A percentile compares a stretch with the other conserved stretches of the same genome.
These are phyloP conservation scores for Papilio aristodemus DNA, from an alignment of 1,140 invertebrate species.

Conservation along the genomic window DNA sequence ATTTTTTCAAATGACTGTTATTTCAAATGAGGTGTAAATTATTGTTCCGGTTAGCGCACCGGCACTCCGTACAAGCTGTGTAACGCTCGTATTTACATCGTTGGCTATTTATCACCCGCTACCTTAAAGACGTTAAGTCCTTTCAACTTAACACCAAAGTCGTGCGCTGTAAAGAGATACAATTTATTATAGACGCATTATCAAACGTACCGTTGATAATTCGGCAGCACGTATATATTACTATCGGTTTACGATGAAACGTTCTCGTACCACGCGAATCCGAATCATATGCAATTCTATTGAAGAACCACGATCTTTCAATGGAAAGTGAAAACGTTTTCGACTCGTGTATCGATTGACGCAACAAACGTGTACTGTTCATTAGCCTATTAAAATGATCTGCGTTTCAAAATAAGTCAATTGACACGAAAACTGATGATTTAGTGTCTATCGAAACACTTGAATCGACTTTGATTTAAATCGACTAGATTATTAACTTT, in stretches of 20 bases:
- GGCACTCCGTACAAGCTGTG: slow-evolving; percentile 6
- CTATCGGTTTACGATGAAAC: neutral
- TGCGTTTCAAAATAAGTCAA: slow-evolving; percentile 36
- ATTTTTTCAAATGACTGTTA: slow-evolving; percentile 21
- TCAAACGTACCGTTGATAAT: slow-evolving; percentile 53
- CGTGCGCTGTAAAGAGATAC: slow-evolving; percentile 62
- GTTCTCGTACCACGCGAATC: slow-evolving; percentile 3
- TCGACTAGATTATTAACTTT: slow-evolving; percentile 16
- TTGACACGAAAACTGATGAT: slow-evolving; percentile 32
- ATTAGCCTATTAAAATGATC: slow-evolving; percentile 35
- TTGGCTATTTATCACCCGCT: slow-evolving; percentile 41
- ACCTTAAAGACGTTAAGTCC: slow-evolving; percentile 40
- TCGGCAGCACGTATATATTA: slow-evolving; percentile 39
- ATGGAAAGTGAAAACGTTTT: slow-evolving; percentile 25
- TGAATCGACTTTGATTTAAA: slow-evolving; percentile 17
- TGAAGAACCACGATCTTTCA: slow-evolving; percentile 13
- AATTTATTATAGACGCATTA: slow-evolving; percentile 55
- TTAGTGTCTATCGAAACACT: slow-evolving; percentile 19
- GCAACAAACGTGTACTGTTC: slow-evolving; percentile 27
- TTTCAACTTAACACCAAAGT: slow-evolving; percentile 47
- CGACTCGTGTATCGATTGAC: slow-evolving; percentile 17
- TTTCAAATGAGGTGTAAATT: slow-evolving; percentile 21
- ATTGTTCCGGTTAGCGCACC: neutral
- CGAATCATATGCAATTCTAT: slow-evolving; percentile 21
- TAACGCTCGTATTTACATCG: slow-evolving; percentile 40